A percentile compares a stretch with the other conserved stretches of the same genome.
Conservation (phyloP, 2,888 invertebrate species). For the Hirtodrosophila cameraria region DNA sequence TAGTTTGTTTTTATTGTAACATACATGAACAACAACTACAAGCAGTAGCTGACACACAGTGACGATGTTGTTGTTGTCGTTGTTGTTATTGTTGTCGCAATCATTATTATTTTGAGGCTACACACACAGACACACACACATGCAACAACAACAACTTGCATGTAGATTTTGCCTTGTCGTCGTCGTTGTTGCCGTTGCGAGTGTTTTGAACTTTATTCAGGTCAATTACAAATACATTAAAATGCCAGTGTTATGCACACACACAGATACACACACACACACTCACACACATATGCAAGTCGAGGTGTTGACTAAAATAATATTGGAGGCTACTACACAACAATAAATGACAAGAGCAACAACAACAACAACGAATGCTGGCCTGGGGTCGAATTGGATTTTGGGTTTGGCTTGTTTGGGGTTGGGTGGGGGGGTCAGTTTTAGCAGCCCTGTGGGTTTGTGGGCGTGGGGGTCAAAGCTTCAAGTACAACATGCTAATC, state of each 20-base stretch:
- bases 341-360: slow-evolving; percentile 40
- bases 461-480: slow-evolving; percentile 44
- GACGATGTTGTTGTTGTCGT: slow-evolving; percentile 33
- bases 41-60: slow-evolving; percentile 24
- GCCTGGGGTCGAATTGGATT: slow-evolving; percentile 21
- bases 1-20: slow-evolving; percentile 23
- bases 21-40: slow-evolving; percentile 31
- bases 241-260: slow-evolving; percentile 71
- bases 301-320: slow-evolving; percentile 79
- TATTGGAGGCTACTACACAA: slow-evolving; percentile 73
- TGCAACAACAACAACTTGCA: slow-evolving; percentile 44
- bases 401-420: slow-evolving; percentile 15
- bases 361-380: slow-evolving; percentile 10
- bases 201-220: slow-evolving; percentile 84
- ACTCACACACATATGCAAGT: slow-evolving; percentile 6
- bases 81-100: slow-evolving; percentile 70
- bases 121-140: slow-evolving; percentile 44
- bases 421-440: slow-evolving; percentile 5
- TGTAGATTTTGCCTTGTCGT: slow-evolving; percentile 78
- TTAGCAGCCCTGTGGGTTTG: neutral
- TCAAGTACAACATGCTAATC: slow-evolving; percentile 69
- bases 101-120: slow-evolving; percentile 80
- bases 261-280: slow-evolving; percentile 27
- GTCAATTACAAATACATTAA: slow-evolving; percentile 83
- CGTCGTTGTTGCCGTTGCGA: slow-evolving; percentile 61